A percentile compares a stretch with the other conserved stretches of the same genome.
phyloP scores from a whole-genome alignment of 2,797 vertebrate genomes.

The Melanotaenia pygmaea region DNA sequence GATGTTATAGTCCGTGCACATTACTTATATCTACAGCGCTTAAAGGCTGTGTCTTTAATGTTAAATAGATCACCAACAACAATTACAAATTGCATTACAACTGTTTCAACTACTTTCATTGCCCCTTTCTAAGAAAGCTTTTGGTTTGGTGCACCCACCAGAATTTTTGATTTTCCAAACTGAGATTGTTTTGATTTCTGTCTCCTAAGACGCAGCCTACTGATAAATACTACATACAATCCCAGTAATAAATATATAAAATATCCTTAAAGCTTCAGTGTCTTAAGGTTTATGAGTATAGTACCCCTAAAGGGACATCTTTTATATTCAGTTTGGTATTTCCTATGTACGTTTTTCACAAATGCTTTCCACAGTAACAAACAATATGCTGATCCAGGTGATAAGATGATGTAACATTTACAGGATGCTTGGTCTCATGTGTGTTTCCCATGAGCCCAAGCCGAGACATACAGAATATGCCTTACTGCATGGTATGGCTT shows the following conservation, averaged over 20 bases:
- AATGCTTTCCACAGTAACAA: not conserved
- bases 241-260: not conserved
- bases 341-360: not conserved
- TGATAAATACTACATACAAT: too few species aligned
- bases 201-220: too few species aligned
- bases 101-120: not conserved
- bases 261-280: not conserved
- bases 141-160: too few species aligned
- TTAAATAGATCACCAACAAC: too few species aligned
- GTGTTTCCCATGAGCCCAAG: not conserved
- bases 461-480: not conserved
- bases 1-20: too few species aligned
- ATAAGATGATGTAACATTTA: not conserved
- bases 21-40: too few species aligned
- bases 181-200: too few species aligned
- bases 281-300: not conserved
- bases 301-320: not conserved
- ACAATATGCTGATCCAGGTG: not conserved
- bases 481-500: not conserved
- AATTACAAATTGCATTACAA: too few species aligned
- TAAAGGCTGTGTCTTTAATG: too few species aligned
- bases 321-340: not conserved
- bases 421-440: not conserved
- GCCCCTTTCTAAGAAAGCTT: not conserved
- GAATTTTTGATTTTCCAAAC: too few species aligned